Base-by-base conservation (phyloP, 2,888 invertebrate genomes). In the Pammene aurita region DNA sequence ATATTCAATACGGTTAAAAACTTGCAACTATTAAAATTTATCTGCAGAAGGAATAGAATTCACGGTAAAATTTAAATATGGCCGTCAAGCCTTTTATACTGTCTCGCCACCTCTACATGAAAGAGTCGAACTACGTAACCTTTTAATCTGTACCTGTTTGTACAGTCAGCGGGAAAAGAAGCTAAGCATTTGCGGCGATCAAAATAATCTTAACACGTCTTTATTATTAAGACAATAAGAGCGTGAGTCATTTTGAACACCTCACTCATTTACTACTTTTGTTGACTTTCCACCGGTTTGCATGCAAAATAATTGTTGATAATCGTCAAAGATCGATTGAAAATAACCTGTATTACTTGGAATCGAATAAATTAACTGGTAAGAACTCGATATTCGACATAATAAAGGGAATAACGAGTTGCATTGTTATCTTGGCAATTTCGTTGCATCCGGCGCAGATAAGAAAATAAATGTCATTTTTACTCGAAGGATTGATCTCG, bases 311-410 rank as follows among this genome's bases (percentile, higher is more conserved):
- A 54, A 13, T 34, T n/a, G 2, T 54, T 54, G 34, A 54, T n/a
- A 1, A 38, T 38, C 9, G 38, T 38, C 5, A 9, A 38, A 1
- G 6, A 38, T 38, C 38, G 38, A 9, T 38, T 26, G 26, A 26
- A 26, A 50, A 18, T 14, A 16, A n/a, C 44, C 5, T 44, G n/a
- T 6, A 48, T 48, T 50, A 7, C 18, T 18, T 11, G 5, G 5
- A 54, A 54, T 54, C 52, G 52, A n/a, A 34, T 34, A 34, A 54
- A 54, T 48, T 13, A 26, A 54, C 34, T 34, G 52, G 13, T 54
- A 34, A 1, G 7, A 54, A 54, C 26, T 11, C 7, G 26, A 34
- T 54, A 2, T 0, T 2, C 7, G 34, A 34, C n/a, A 2, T 26
- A 54, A 34, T 54, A 54, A 54, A 34, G 52, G 7, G 7, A n/a